phyloP scores from a whole-genome alignment of 2,888 invertebrate species.

The Sesamia inferens region DNA sequence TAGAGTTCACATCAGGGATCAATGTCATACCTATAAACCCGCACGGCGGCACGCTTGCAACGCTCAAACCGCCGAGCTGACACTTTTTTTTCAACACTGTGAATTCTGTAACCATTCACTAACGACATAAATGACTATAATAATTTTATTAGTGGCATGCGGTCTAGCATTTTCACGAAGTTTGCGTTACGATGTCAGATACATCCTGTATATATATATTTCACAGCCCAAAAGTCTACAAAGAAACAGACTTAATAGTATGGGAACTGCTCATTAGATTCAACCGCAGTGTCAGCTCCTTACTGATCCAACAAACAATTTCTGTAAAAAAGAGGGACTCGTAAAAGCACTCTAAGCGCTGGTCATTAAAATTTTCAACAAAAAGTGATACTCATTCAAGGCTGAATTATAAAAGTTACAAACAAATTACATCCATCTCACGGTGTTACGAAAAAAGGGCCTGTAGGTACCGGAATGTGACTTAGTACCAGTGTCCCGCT shows the following conservation, averaged over 20 bases:
- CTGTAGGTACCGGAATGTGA: conserved; percentile 8
- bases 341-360: conserved; percentile 37
- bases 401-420: conserved; percentile 17
- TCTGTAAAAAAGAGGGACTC: conserved; percentile 18
- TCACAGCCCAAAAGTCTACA: not conserved
- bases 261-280: too few relatives aligned
- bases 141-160: too few relatives aligned
- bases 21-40: too few relatives aligned
- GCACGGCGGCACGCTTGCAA: too few relatives aligned
- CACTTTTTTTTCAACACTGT: too few relatives aligned
- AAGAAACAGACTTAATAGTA: conserved; percentile 5
- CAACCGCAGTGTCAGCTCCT: conserved; percentile 7
- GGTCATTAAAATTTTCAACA: conserved; percentile 32
- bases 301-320: conserved; percentile 37
- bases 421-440: conserved; percentile 17
- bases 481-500: not conserved
- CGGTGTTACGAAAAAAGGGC: not conserved
- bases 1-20: too few relatives aligned
- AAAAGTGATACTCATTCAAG: conserved; percentile 14
- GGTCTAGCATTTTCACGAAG: too few relatives aligned
- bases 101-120: too few relatives aligned
- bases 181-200: too few relatives aligned
- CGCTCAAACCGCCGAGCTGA: too few relatives aligned
- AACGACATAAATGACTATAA: too few relatives aligned
- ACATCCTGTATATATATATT: too few relatives aligned